phyloP scores from a whole-genome alignment of 2,113 vertebrate genomes.

The Hyaena hyaena region DNA sequence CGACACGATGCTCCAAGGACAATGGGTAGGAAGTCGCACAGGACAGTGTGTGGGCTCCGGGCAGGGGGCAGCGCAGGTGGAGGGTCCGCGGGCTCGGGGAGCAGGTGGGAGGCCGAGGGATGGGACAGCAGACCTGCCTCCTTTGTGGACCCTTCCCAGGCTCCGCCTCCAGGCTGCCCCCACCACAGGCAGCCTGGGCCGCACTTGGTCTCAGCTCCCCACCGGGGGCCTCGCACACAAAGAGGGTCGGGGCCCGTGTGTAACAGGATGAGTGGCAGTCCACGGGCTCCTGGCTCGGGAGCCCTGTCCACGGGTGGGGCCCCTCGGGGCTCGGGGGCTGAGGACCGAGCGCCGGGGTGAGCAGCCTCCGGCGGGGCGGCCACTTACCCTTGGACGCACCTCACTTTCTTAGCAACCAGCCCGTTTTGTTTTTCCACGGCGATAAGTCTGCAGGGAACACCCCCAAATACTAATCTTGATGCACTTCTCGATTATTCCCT shows the following conservation, averaged over 20 bases:
- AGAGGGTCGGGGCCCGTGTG: fast-evolving
- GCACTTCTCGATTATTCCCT: background rate
- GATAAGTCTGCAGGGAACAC: background rate
- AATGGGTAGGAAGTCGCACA: fast-evolving
- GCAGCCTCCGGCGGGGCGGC: no score
- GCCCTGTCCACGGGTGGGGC: background rate
- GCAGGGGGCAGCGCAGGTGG: background rate
- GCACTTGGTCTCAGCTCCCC: background rate
- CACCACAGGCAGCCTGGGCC: background rate
- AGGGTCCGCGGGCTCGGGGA: fast-evolving
- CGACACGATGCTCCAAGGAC: fast-evolving
- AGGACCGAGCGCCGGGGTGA: fast-evolving
- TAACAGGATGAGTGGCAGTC: background rate
- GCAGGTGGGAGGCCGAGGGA: fast-evolving
- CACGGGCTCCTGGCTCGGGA: background rate
- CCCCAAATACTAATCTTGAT: no score
- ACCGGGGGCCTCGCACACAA: background rate
- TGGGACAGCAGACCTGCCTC: fast-evolving
- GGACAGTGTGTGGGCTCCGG: no score
- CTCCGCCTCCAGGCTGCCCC: fast-evolving
- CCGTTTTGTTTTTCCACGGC: background rate
- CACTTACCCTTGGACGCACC: background rate
- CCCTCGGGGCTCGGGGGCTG: fast-evolving
- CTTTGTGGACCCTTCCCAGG: fast-evolving
- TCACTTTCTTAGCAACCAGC: fast-evolving